Conservation (phyloP, 2,888 invertebrate species). For the Pasiphila rectangulata region DNA sequence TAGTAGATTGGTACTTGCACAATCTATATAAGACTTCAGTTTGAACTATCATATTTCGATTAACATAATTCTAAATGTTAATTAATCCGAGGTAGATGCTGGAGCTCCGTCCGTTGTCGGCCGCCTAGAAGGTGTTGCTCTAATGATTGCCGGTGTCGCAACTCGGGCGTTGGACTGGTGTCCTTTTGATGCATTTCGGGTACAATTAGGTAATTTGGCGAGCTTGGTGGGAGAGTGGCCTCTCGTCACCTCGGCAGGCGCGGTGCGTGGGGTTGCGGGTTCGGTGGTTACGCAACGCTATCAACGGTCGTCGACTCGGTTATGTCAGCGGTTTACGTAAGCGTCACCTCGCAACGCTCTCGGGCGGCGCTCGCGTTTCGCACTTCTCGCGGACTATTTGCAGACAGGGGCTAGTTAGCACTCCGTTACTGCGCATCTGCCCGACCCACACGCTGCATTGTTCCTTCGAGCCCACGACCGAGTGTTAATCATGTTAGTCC, state of each 20-base stretch:
- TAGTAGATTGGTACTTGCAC: conserved; percentile 12
- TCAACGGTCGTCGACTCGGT: conserved; percentile 78
- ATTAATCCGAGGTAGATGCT: conserved; percentile 45
- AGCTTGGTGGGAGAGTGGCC: conserved; percentile 54
- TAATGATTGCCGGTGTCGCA: conserved; percentile 66
- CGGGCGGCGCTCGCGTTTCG: conserved; percentile 70
- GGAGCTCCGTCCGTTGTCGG: conserved; percentile 53
- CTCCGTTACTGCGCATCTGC: conserved; percentile 39
- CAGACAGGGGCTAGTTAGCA: conserved; percentile 63
- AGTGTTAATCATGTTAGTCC: conserved; percentile 47
- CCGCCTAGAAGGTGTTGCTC: conserved; percentile 69
- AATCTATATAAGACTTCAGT: conserved; percentile 21
- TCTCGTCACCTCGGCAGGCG: conserved; percentile 53
- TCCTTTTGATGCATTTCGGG: conserved; percentile 75
- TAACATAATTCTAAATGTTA: conserved; percentile 57
- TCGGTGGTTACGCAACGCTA: conserved; percentile 70
- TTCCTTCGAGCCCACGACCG: conserved; percentile 40
- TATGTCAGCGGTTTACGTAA: conserved; percentile 80
- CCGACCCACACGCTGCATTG: conserved; percentile 47
- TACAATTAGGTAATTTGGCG: conserved; percentile 73
- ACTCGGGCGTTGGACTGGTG: conserved; percentile 65
- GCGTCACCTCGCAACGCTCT: conserved; percentile 75
- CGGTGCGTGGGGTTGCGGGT: conserved; percentile 74
- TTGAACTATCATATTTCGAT: conserved; percentile 37
- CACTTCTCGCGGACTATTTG: conserved; percentile 74